phyloP scores from a whole-genome alignment of 64 coral and sea anemone species.

The Porites lutea region DNA sequence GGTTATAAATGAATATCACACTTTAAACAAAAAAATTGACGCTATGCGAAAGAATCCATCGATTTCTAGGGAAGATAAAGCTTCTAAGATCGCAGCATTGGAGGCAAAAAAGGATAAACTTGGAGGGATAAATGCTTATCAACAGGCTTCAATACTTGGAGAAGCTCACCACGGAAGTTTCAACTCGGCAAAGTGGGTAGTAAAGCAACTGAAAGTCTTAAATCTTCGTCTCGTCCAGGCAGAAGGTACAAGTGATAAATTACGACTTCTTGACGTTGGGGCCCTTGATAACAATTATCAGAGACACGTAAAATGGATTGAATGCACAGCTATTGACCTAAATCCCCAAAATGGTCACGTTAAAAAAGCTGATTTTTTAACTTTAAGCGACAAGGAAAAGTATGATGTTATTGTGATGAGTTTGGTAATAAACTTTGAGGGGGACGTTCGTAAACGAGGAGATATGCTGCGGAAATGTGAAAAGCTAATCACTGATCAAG shows the following conservation, averaged over 20 bases:
- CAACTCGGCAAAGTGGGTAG: constrained; percentile 70
- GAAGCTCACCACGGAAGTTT: constrained; percentile 66
- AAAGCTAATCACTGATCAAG: constrained; percentile 1
- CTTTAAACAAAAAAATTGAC: constrained; percentile 58
- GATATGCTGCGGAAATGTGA: constrained; percentile 57
- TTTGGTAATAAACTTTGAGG: constrained; percentile 71
- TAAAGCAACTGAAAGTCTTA: constrained; percentile 53
- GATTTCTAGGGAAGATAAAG: constrained; percentile 8
- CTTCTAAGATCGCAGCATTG: neutral
- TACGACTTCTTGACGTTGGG: constrained; percentile 62
- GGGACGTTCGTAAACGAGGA: constrained; percentile 27
- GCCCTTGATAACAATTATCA: constrained; percentile 54
- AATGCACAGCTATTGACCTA: constrained; percentile 71
- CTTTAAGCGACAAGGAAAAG: neutral
- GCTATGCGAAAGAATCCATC: constrained; percentile 11
- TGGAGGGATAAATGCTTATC: constrained; percentile 72
- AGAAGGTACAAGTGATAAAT: neutral
- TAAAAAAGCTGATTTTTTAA: constrained; percentile 53
- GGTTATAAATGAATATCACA: constrained; percentile 64
- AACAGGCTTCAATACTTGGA: constrained; percentile 70
- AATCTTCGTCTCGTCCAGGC: neutral
- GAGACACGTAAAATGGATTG: constrained; percentile 46
- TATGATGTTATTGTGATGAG: constrained; percentile 64
- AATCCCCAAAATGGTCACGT: constrained; percentile 57
- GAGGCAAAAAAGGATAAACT: constrained; percentile 63